Conservation (phyloP, 2,888 invertebrate genomes). For the Tolmerus cingulatus region DNA sequence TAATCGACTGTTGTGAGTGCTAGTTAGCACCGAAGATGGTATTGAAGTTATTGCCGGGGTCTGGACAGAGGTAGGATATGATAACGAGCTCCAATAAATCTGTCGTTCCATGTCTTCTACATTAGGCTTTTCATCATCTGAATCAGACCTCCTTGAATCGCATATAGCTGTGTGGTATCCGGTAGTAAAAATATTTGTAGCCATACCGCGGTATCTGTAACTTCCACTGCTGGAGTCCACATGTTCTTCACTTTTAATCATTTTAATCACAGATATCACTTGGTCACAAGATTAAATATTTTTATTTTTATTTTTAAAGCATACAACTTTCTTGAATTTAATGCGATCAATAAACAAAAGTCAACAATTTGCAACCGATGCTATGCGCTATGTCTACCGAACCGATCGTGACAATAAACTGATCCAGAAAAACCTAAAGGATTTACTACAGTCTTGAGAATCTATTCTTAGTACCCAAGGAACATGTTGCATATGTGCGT, state of each 20-base stretch:
- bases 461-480: background rate
- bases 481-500: background rate
- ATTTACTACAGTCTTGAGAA: background rate
- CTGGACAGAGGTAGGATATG: constrained; percentile 38
- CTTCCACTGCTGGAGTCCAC: constrained; percentile 44
- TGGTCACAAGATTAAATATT: background rate
- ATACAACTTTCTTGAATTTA: background rate
- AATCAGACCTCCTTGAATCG: constrained; percentile 49
- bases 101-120: constrained; percentile 57
- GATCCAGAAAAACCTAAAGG: background rate
- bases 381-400: background rate
- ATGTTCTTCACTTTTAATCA: constrained; percentile 49
- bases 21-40: constrained; percentile 33
- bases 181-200: constrained; percentile 54
- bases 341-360: constrained; percentile 3
- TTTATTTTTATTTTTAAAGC: background rate
- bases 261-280: constrained; percentile 36
- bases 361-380: background rate
- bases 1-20: background rate
- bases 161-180: constrained; percentile 56
- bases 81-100: constrained; percentile 37
- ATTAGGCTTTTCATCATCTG: constrained; percentile 59
- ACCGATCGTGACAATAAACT: constrained; percentile 16
- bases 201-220: constrained; percentile 55
- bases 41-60: constrained; percentile 51